Percentiles rank a stretch among this genome's conserved stretches.
These are phyloP conservation scores for Arbacia lixula DNA, from an alignment of 53 echinoderm and acorn worm species.

Conservation along the genomic window DNA sequence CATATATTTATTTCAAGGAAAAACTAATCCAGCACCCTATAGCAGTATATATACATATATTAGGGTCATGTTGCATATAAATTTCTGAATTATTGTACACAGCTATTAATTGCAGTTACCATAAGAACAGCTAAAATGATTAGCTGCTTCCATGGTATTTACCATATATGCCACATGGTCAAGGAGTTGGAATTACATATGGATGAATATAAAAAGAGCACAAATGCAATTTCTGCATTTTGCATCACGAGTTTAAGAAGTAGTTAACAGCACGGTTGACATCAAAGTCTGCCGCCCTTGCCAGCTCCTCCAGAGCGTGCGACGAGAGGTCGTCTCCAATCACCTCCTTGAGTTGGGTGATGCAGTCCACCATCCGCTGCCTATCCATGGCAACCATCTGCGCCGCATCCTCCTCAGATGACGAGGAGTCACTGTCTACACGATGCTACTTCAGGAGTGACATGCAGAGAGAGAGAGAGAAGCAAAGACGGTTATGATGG, in stretches of 20 bases:
- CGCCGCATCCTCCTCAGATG: constrained; percentile 54
- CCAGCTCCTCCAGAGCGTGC: constrained; percentile 58
- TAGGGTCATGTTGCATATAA: too few species aligned
- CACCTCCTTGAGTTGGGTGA: constrained; percentile 63
- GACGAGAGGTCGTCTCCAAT: constrained; percentile 60
- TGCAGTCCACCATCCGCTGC: constrained; percentile 52
- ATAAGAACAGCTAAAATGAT: too few species aligned
- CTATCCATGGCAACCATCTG: constrained; percentile 16
- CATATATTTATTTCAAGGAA: too few species aligned
- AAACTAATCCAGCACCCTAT: too few species aligned
- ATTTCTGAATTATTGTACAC: too few species aligned
- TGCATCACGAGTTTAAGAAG: constrained; percentile 43
- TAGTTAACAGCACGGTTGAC: constrained; percentile 81
- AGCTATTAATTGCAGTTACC: too few species aligned
- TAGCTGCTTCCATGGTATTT: too few species aligned
- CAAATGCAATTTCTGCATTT: too few species aligned
- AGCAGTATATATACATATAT: too few species aligned
- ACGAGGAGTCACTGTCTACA: constrained; percentile 55
- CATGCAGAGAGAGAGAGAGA: background rate
- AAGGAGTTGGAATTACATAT: too few species aligned
- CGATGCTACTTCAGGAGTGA: background rate
- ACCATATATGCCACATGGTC: too few species aligned
- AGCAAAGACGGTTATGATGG: background rate
- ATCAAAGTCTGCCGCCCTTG: constrained; percentile 74
- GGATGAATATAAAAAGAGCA: too few species aligned